Evolutionary conservation across 2,888 invertebrate genomes (phyloP).

Genomic region (Andrena flavipes): DNA sequence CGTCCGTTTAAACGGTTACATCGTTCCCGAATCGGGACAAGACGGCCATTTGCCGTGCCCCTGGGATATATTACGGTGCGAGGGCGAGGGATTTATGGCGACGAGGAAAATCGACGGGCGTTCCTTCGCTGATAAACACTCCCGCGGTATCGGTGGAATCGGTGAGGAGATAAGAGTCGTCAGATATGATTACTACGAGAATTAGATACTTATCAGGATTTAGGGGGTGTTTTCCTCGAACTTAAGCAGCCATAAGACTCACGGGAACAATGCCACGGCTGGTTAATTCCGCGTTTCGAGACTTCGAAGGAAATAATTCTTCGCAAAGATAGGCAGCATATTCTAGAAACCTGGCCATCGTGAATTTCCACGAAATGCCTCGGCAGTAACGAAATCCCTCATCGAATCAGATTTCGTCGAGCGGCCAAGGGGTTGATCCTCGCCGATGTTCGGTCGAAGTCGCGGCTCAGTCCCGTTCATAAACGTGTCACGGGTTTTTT

Average conservation of each 20-base stretch:
- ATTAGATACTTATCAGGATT: neutral
- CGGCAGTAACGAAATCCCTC: neutral
- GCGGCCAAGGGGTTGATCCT: neutral
- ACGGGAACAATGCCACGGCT: too few relatives aligned
- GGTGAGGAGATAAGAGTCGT: neutral
- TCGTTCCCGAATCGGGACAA: slow-evolving; percentile 57
- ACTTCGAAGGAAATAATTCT: too few relatives aligned
- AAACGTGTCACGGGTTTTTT: slow-evolving; percentile 68
- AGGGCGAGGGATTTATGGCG: slow-evolving; percentile 48
- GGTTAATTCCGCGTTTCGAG: too few relatives aligned
- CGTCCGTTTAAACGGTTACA: slow-evolving; percentile 50
- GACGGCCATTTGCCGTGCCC: slow-evolving; percentile 52
- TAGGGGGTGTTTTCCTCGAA: too few relatives aligned
- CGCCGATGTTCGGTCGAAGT: neutral
- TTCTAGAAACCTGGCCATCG: too few relatives aligned
- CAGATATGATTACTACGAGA: slow-evolving; percentile 31
- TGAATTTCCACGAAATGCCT: too few relatives aligned
- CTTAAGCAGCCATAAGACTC: too few relatives aligned
- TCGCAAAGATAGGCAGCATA: too few relatives aligned
- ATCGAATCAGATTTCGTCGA: neutral
- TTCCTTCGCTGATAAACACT: slow-evolving; percentile 44
- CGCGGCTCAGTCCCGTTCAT: slow-evolving; percentile 50
- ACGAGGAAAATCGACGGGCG: slow-evolving; percentile 34
- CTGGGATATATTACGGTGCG: slow-evolving; percentile 37
- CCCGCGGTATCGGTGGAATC: slow-evolving; percentile 2